A percentile compares a stretch with the other conserved stretches of the same genome.
Evolutionary conservation across 2,113 vertebrate species (phyloP).

Genomic region (Thermophis baileyi): DNA sequence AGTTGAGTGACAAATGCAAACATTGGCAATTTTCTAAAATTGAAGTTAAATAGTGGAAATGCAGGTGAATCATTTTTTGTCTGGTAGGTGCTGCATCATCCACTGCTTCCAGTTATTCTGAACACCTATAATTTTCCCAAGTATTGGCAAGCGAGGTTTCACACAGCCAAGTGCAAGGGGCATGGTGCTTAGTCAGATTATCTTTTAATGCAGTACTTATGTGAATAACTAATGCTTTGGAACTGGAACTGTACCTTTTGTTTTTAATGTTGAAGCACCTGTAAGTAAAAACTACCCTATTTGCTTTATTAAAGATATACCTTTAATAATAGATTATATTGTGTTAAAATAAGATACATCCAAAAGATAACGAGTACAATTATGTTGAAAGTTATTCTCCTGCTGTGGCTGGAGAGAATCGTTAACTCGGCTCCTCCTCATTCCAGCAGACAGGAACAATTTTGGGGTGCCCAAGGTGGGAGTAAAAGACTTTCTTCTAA

Average conservation of each 20-base stretch:
- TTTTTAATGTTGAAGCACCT: slow-evolving; percentile 81
- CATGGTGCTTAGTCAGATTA: slow-evolving; percentile 68
- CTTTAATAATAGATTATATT: slow-evolving; percentile 75
- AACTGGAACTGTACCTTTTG: slow-evolving; percentile 84
- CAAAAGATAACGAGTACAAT: slow-evolving; percentile 51
- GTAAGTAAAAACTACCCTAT: slow-evolving; percentile 75
- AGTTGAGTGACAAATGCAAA: slow-evolving; percentile 50
- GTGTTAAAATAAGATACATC: slow-evolving; percentile 64
- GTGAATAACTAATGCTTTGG: slow-evolving; percentile 74
- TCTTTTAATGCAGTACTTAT: slow-evolving; percentile 69
- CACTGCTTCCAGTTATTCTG: slow-evolving; percentile 68
- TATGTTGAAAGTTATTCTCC: not conserved
- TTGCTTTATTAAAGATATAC: slow-evolving; percentile 83
- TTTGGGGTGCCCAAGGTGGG: not conserved
- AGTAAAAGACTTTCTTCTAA: slow-evolving; percentile 30
- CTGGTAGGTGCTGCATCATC: slow-evolving; percentile 71
- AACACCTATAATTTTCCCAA: slow-evolving; percentile 69
- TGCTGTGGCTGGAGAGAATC: not conserved
- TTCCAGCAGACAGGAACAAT: not conserved
- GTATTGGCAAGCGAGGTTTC: slow-evolving; percentile 65
- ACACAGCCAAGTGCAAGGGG: slow-evolving; percentile 65
- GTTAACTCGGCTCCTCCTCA: not conserved
- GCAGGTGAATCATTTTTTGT: slow-evolving; percentile 48
- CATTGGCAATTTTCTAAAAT: slow-evolving; percentile 57
- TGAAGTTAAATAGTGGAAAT: slow-evolving; percentile 45